phyloP scores from a whole-genome alignment of 2,888 invertebrate genomes.

The Zygothrica quintamaculata region DNA sequence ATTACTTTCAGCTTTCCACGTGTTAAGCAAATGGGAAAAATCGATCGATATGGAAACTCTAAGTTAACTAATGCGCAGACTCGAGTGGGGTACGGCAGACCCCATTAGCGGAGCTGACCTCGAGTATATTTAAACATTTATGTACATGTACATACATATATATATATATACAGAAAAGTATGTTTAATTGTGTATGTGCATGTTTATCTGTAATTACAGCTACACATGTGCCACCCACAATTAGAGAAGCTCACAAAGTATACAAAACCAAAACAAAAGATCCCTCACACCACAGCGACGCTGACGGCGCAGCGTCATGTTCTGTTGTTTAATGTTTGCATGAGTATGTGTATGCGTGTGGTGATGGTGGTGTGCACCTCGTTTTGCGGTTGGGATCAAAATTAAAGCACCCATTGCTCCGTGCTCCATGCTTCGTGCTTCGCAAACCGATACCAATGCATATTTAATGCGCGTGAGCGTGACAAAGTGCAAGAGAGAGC shows the following conservation, averaged over 20 bases:
- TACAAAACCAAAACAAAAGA: slow-evolving; percentile 59
- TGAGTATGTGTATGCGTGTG: slow-evolving; percentile 10
- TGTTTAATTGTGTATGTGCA: slow-evolving; percentile 3
- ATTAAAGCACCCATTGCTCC: slow-evolving; percentile 42
- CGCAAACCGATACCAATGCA: slow-evolving; percentile 55
- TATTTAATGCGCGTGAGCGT: slow-evolving; percentile 59
- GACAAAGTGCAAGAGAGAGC: slow-evolving; percentile 42
- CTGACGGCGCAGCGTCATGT: slow-evolving; percentile 20
- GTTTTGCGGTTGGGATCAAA: slow-evolving; percentile 53
- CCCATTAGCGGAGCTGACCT: slow-evolving; percentile 33
- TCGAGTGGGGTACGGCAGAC: slow-evolving; percentile 6
- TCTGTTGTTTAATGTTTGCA: slow-evolving; percentile 9
- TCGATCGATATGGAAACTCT: slow-evolving; percentile 60
- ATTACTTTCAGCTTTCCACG: slow-evolving; percentile 25
- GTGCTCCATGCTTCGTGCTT: slow-evolving; percentile 35
- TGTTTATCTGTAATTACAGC: slow-evolving; percentile 35
- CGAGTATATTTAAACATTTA: slow-evolving; percentile 25
- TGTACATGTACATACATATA: slow-evolving; percentile 11
- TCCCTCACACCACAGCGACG: slow-evolving; percentile 51
- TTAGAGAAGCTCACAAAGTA: slow-evolving; percentile 31
- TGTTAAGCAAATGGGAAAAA: slow-evolving; percentile 51
- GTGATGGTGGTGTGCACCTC: slow-evolving; percentile 7
- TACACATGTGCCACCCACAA: slow-evolving; percentile 40
- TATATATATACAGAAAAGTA: not conserved
- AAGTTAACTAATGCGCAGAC: slow-evolving; percentile 50